Base-by-base conservation (phyloP, 1,140 invertebrate species). In the Eueides isabella region DNA sequence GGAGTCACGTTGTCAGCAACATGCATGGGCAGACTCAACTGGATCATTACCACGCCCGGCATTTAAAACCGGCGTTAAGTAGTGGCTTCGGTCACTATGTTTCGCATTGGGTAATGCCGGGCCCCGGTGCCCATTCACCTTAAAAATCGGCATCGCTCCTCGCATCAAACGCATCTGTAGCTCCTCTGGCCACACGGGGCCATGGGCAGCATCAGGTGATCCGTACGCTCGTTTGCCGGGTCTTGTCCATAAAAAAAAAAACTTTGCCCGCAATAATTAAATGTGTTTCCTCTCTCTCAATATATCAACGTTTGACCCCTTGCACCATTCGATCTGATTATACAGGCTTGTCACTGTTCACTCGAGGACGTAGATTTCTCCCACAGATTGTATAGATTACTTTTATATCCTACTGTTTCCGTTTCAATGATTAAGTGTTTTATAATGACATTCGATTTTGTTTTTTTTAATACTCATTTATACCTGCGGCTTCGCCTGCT, bases 381-480 rank as follows among this genome's bases (percentile, higher is more conserved):
- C 23, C 48, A 55, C 48, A 55, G 48, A 55, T 48, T 19, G 19
- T 6, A 19, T n/a, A 19, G 16, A 44, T 55, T 55, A 55, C 48
- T 55, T 55, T 55, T 55, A 55, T 3, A 55, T 55, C 48, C 48
- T 55, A 55, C 48, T 55, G 48, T 55, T 55, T 55, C 48, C 48
- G 48, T 55, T 55, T 26, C 2, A 55, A 55, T 55, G 23, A 55
- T 55, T 55, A 26, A 55, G 19, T 11, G 48, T 55, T 26, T 55
- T 55, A 14, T 55, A 55, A 55, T 55, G 23, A 4, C 23, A 5
- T 55, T 55, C 23, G 19, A 55, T 26, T 55, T 55, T 23, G 3
- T 23, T 26, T 44, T 44, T 9, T 44, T n/a, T 44, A 19, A 44
- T 6, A 44, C 41, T 31, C 16, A 7, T 2, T 19, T 44, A n/a